phyloP scores from a whole-genome alignment of 2,888 invertebrate genomes.

The Teleogryllus oceanicus region DNA sequence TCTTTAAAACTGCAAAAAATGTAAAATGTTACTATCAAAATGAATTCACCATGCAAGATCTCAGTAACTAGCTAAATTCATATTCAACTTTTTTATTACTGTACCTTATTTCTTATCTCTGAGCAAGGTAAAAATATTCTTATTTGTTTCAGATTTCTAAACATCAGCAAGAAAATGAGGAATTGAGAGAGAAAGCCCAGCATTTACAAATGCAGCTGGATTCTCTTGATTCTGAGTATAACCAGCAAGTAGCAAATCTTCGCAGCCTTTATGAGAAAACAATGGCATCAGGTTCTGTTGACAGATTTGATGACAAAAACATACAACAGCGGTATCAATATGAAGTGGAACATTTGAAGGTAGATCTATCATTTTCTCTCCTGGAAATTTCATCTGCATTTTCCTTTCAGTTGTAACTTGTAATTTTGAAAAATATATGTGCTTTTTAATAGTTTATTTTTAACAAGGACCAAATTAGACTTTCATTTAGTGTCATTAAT shows the following conservation, averaged over 20 bases:
- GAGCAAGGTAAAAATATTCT: too few species aligned
- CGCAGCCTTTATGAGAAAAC: slow-evolving; percentile 71
- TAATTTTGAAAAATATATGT: neutral
- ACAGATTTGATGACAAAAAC: slow-evolving; percentile 58
- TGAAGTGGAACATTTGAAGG: slow-evolving; percentile 80
- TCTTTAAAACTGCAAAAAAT: too few species aligned
- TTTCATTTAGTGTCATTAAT: slow-evolving; percentile 20
- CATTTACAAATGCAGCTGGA: slow-evolving; percentile 68
- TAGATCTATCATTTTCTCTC: slow-evolving; percentile 39
- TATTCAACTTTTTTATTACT: too few species aligned
- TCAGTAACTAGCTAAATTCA: too few species aligned
- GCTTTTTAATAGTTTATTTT: neutral
- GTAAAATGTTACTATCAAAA: too few species aligned
- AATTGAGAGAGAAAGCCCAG: slow-evolving; percentile 64
- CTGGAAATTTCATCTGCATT: neutral
- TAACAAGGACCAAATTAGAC: slow-evolving; percentile 36
- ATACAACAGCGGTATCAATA: slow-evolving; percentile 73
- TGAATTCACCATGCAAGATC: too few species aligned
- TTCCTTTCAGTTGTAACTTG: neutral
- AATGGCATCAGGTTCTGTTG: slow-evolving; percentile 57
- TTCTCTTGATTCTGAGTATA: slow-evolving; percentile 76
- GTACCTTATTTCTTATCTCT: too few species aligned
- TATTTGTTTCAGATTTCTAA: slow-evolving; percentile 50
- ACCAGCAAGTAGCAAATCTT: slow-evolving; percentile 75
- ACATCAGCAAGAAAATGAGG: slow-evolving; percentile 48